Evolutionary conservation across 2,797 vertebrate genomes (phyloP), one percentile per base, ranked within the genome.

Genomic region (Heterohyrax brucei): DNA sequence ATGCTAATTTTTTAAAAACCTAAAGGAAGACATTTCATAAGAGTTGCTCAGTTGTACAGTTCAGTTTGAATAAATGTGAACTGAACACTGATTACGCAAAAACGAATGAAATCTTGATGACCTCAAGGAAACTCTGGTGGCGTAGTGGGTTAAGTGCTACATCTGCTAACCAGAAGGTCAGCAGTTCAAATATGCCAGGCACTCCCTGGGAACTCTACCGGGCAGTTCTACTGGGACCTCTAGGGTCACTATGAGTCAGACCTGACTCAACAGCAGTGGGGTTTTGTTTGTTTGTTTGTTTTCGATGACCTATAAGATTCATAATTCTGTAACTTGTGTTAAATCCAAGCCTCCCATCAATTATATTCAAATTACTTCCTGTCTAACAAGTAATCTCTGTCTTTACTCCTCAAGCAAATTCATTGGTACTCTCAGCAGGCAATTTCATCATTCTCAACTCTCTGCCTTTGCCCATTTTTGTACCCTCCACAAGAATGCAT

Each of bases 71-170:
- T 0, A 9, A 68, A 82, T 78, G 53, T 61, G 72, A 59, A 62
- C 61, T n/a, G 66, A 93, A 90, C 61, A 46, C 24, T 14, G 53
- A 62, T 24, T 81, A 19, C 16, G 18, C 33, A 76, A 92, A 93
- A 80, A 80, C 7, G 62, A 92, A 79, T 48, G 72, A 94, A 89
- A 79, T 16, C 50, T 84, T 77, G 46, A 72, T 87, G 50, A 48
- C 56, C 76, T 26, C 39, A 39, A 39, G 39, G 39, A 39, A 39
- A 39, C 39, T 3, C 39, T 39, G 39, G 39, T 39, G 39, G 39
- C 39, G 3, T 39, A 39, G 39, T 39, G 39, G 39, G 39, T 39
- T 39, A 39, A 39, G 39, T 39, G 39, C 39, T 39, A 39, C 39
- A 3, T 39, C 39, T 39, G 39, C 39, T 39, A 39, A 39, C 39